Conservation (phyloP, 1,140 invertebrate species). For the Nasonia giraulti region DNA sequence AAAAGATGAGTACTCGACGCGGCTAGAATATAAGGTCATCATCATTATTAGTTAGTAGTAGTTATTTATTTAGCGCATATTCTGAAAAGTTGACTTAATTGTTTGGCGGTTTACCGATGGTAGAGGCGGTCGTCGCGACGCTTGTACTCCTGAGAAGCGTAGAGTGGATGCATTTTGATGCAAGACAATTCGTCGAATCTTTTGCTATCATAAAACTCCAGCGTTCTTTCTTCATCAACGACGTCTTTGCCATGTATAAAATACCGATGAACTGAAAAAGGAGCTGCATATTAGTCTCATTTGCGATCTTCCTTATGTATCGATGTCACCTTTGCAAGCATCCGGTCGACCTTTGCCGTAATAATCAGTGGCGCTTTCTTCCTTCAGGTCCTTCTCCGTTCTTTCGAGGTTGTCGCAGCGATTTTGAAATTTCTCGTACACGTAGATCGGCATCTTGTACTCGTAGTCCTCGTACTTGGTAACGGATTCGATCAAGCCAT, state of each 20-base stretch:
- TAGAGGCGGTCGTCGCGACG: slow-evolving; percentile 79
- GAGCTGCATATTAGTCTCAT: neutral
- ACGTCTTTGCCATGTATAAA: slow-evolving; percentile 69
- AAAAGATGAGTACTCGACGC: slow-evolving; percentile 53
- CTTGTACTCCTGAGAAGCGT: slow-evolving; percentile 80
- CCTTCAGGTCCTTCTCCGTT: slow-evolving; percentile 77
- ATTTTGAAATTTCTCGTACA: slow-evolving; percentile 83
- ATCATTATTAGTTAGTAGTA: slow-evolving; percentile 62
- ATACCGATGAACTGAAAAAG: slow-evolving; percentile 79
- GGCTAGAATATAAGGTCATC: slow-evolving; percentile 44
- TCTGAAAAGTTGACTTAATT: neutral
- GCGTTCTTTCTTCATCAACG: slow-evolving; percentile 77
- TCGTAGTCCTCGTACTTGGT: slow-evolving; percentile 82
- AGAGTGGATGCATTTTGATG: slow-evolving; percentile 76
- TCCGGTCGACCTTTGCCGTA: slow-evolving; percentile 83
- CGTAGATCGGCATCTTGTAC: slow-evolving; percentile 76
- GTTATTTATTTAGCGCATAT: neutral
- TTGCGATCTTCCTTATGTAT: slow-evolving; percentile 1
- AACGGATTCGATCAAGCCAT: slow-evolving; percentile 82
- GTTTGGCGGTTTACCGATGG: slow-evolving; percentile 68
- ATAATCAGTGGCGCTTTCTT: slow-evolving; percentile 77
- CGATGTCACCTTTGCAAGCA: slow-evolving; percentile 77
- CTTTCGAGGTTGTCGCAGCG: slow-evolving; percentile 80
- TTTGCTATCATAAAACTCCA: slow-evolving; percentile 82
- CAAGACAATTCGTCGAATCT: slow-evolving; percentile 80